Percentiles rank a stretch among this genome's conserved stretches.
Evolutionary conservation across 1,140 invertebrate species (phyloP).

Genomic region (Batillaria attramentaria): DNA sequence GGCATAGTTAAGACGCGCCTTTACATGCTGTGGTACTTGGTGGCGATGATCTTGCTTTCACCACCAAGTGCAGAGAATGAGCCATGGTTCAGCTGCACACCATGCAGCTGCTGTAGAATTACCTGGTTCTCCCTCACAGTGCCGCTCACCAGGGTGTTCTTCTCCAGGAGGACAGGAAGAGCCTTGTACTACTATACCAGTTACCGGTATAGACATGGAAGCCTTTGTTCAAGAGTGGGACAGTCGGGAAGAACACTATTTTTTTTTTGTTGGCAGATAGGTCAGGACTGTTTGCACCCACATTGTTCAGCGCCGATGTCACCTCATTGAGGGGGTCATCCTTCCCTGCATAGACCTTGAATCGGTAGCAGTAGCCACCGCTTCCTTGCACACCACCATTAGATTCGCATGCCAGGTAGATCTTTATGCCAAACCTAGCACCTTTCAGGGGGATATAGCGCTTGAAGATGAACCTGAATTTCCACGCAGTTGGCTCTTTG

Average conservation of each 20-base stretch:
- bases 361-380: slow-evolving; percentile 35
- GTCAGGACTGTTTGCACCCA: not conserved
- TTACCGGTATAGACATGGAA: slow-evolving; percentile 31
- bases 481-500: slow-evolving; percentile 14
- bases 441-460: slow-evolving; percentile 15
- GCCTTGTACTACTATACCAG: slow-evolving; percentile 26
- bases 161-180: slow-evolving; percentile 16
- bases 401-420: slow-evolving; percentile 30
- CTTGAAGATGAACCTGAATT: slow-evolving; percentile 23
- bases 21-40: slow-evolving; percentile 36
- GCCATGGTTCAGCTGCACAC: not conserved
- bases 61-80: slow-evolving; percentile 19
- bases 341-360: slow-evolving; percentile 32
- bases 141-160: slow-evolving; percentile 16
- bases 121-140: slow-evolving; percentile 4
- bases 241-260: slow-evolving; percentile 26
- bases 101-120: not conserved
- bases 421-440: slow-evolving; percentile 25
- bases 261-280: slow-evolving; percentile 5
- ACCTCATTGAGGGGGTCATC: slow-evolving; percentile 33
- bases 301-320: slow-evolving; percentile 8
- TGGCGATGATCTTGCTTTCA: slow-evolving; percentile 23
- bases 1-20: too few species aligned
- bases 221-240: slow-evolving; percentile 24
- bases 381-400: slow-evolving; percentile 27